Evolutionary conservation across 2,797 vertebrate genomes (phyloP), one percentile per base, ranked within the genome.

Genomic region (Acestrorhynchus altus): DNA sequence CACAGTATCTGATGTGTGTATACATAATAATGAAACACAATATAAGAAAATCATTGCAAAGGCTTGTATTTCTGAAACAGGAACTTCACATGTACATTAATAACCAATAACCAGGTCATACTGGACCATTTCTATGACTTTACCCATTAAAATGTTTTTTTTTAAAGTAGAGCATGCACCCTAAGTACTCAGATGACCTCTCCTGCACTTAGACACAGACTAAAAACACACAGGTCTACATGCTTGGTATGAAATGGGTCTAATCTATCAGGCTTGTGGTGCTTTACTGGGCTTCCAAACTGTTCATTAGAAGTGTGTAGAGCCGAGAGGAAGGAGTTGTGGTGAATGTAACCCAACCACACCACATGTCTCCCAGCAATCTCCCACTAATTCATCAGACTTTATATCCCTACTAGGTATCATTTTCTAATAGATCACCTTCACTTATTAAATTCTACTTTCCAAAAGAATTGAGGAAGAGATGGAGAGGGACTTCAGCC

Each of bases 401-500:
- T 69, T 80, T 80, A 79, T 79, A 64, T 56, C 74, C 42, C 72
- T 61, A 56, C 47, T 52, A 82, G 60, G 20, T 54, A 64, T 80
- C 77, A 72, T 35, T 80, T 80, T 75, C 40, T 10, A 80, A 84
- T 80, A 64, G 61, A 84, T 76, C 79, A 72, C 22, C 56, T 76
- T 76, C n/a, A 73, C 74, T 60, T 75, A 67, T 81, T 80, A 74
- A 74, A 80, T 18, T 52, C 39, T 67, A 60, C 35, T 74, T 74
- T 66, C 22, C 40, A 59, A 67, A 74, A 31, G n/a, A 76, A 68
- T 40, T 28, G 65, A 72, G 40, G 66, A 28, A 28, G 40, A 24
- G 59, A 28, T 20, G 18, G 59, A 24, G 59, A 47, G 60, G 39
- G 47, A 76, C 9, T 8, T 20, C 35, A 31, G 26, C 22, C 16